Evolutionary conservation across 2,888 invertebrate genomes (phyloP).

Genomic region (Caradrina kadenii): DNA sequence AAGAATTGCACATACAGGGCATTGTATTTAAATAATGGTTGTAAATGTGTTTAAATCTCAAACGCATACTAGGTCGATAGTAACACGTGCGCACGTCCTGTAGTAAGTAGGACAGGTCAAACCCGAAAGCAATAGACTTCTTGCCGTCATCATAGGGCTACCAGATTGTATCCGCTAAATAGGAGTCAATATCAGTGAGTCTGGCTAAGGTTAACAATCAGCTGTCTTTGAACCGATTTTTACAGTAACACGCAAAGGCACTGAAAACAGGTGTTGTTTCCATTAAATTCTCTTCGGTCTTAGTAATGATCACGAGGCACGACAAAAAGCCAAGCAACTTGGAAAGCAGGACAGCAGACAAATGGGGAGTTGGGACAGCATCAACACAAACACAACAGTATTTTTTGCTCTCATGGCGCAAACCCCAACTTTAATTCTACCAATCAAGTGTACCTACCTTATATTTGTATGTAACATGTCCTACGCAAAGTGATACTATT

Average conservation of each 20-base stretch:
- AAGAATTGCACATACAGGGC: slow-evolving; percentile 45
- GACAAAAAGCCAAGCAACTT: no score
- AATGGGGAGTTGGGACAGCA: no score
- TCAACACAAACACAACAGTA: no score
- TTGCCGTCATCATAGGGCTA: slow-evolving; percentile 13
- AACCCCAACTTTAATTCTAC: not conserved
- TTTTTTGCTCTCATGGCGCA: no score
- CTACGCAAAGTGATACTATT: slow-evolving; percentile 93
- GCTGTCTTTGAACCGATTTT: not conserved
- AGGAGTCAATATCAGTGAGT: not conserved
- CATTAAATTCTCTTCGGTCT: no score
- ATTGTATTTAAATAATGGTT: slow-evolving; percentile 45
- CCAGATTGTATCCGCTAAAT: not conserved
- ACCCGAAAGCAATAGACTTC: slow-evolving; percentile 23
- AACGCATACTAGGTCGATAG: slow-evolving; percentile 28
- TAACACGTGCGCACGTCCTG: slow-evolving; percentile 43
- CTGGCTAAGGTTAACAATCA: not conserved
- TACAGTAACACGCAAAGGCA: no score
- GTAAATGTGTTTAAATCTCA: slow-evolving; percentile 24
- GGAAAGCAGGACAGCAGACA: no score
- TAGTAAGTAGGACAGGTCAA: slow-evolving; percentile 36
- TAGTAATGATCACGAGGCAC: no score
- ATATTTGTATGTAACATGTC: slow-evolving; percentile 88
- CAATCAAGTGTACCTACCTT: slow-evolving; percentile 81
- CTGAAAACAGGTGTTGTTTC: not conserved